These are phyloP conservation scores for Corythaeola cristata DNA, from an alignment of 2,113 vertebrate genomes.

Conservation along the genomic window DNA sequence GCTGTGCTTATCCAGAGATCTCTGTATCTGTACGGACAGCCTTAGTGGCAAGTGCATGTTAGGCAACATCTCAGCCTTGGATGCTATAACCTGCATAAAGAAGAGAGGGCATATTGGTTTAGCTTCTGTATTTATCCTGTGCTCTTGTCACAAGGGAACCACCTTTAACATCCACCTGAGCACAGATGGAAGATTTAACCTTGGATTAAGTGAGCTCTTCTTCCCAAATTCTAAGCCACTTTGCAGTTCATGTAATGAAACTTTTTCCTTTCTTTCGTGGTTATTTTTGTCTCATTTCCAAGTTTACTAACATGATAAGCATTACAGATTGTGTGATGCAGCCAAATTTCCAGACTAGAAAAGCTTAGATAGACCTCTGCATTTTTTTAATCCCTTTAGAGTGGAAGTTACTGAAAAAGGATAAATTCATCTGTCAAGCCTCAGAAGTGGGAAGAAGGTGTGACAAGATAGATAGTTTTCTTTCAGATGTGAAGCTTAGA, in stretches of 20 bases:
- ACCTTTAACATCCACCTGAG: neutral
- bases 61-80: neutral
- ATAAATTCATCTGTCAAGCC: neutral
- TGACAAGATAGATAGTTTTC: neutral
- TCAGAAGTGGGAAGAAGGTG: neutral
- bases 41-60: neutral
- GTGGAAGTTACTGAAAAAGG: no score
- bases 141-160: neutral
- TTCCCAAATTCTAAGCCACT: neutral
- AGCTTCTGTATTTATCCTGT: neutral
- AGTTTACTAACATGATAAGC: neutral
- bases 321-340: neutral
- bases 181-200: neutral
- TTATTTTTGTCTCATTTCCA: neutral
- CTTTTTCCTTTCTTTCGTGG: neutral
- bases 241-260: neutral
- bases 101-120: neutral
- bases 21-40: neutral
- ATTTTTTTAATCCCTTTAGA: neutral
- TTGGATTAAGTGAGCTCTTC: neutral
- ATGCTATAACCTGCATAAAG: rapidly evolving
- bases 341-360: neutral
- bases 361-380: neutral
- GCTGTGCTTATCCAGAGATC: neutral
- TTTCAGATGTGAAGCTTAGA: neutral